A percentile compares a stretch with the other conserved stretches of the same genome.
Conservation (phyloP, 2,113 vertebrate species). For the Stictonetta naevosa region DNA sequence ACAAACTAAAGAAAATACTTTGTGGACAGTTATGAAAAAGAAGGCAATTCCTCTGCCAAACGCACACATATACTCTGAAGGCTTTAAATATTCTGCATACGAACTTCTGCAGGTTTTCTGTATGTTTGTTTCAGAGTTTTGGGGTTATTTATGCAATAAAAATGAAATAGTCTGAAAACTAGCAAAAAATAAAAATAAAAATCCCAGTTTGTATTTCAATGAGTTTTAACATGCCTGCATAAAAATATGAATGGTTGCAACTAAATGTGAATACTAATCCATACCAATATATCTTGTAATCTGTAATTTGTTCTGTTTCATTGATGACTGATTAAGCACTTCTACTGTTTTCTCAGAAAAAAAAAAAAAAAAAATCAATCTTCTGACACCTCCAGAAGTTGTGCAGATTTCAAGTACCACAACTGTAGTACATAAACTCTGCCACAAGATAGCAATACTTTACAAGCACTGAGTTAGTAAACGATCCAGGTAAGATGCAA, state of each 20-base stretch:
- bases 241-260: not conserved
- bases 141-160: not conserved
- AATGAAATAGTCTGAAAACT: not conserved
- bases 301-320: not conserved
- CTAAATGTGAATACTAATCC: not conserved
- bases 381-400: not conserved
- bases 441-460: constrained; percentile 42
- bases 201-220: not conserved
- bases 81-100: not conserved
- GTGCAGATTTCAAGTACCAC: rapidly evolving
- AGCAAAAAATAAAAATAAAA: not conserved
- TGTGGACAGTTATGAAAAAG: not conserved
- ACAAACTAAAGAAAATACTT: rapidly evolving
- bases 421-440: not conserved
- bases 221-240: not conserved
- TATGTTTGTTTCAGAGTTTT: not conserved
- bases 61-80: not conserved
- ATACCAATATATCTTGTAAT: not conserved
- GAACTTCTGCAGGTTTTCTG: not conserved
- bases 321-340: not conserved
- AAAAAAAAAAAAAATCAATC: not conserved
- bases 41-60: not conserved
- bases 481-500: rapidly evolving
- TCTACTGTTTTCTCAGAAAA: not conserved
- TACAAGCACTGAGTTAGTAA: not conserved